A percentile compares a stretch with the other conserved stretches of the same genome.
Conservation (phyloP, 2,113 vertebrate species). For the Phalacrocorax brasilianus region DNA sequence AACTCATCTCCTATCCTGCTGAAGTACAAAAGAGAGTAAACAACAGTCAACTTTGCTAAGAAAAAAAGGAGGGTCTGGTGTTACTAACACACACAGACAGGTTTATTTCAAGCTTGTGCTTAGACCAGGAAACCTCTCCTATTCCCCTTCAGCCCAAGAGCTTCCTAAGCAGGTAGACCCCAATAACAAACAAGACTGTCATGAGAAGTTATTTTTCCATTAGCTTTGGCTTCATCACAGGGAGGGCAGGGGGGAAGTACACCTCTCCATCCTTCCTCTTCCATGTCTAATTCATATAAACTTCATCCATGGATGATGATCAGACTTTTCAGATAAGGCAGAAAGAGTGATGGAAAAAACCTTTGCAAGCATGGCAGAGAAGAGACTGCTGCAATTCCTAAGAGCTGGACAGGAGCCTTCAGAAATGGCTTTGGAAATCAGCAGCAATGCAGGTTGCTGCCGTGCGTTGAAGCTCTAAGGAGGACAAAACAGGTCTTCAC, state of each 20-base stretch:
- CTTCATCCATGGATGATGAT: not conserved
- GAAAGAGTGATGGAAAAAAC: not conserved
- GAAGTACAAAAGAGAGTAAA: not conserved
- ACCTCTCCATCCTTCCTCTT: not conserved
- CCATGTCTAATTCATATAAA: not conserved
- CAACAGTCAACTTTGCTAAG: not conserved
- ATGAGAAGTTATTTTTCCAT: not conserved
- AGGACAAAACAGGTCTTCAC: not conserved
- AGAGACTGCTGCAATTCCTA: not conserved
- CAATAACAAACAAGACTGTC: not conserved
- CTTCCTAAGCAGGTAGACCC: not conserved
- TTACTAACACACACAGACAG: not conserved
- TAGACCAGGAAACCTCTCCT: not conserved
- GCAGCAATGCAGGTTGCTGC: not conserved
- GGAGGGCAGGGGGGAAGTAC: fast-evolving
- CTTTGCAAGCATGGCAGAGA: not conserved
- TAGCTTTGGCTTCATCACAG: not conserved
- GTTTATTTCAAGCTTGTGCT: not conserved
- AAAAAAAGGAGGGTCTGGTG: not conserved
- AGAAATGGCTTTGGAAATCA: not conserved
- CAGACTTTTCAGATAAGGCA: not conserved
- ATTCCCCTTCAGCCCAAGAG: not conserved
- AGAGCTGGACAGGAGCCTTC: not conserved
- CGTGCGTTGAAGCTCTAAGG: not conserved
- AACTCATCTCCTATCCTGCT: not conserved